These are phyloP conservation scores for Aleiodes sp. DNA, from an alignment of 1,140 invertebrate species.

Conservation along the genomic window DNA sequence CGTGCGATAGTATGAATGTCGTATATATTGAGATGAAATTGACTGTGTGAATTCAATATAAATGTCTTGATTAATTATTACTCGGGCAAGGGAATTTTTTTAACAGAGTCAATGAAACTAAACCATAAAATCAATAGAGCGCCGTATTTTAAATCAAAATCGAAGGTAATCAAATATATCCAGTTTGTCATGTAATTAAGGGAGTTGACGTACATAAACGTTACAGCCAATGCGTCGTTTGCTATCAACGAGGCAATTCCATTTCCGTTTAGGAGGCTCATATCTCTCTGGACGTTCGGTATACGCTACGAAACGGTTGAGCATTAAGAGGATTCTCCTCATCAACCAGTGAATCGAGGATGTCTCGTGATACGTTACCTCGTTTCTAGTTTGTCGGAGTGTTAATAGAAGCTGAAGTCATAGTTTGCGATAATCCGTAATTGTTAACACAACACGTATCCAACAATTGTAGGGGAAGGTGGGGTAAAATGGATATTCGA, in stretches of 20 bases:
- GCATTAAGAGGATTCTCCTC: constrained; percentile 34
- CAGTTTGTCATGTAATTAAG: constrained; percentile 16
- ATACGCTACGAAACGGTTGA: background rate
- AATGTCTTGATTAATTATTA: background rate
- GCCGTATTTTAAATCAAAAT: too few species aligned
- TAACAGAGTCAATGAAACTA: too few species aligned
- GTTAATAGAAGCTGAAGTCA: constrained; percentile 29
- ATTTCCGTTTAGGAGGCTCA: constrained; percentile 17
- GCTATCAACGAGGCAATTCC: constrained; percentile 13
- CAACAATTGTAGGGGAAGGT: too few species aligned
- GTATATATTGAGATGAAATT: constrained; percentile 8
- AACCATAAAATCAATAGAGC: too few species aligned
- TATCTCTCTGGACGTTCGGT: constrained; percentile 12
- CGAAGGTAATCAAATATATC: too few species aligned
- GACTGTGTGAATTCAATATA: background rate
- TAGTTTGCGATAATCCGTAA: constrained; percentile 31
- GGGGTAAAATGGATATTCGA: too few species aligned
- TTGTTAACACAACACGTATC: constrained; percentile 2
- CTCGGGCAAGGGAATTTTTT: too few species aligned
- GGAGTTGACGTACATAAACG: background rate
- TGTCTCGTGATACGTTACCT: constrained; percentile 31
- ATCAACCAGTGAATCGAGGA: constrained; percentile 19
- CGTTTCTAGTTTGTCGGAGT: constrained; percentile 23
- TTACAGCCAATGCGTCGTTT: background rate
- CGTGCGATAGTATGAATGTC: background rate